Evolutionary conservation across 2,113 vertebrate species (phyloP), one percentile per base, ranked within the genome.

Genomic region (Ptilorrhoa leucosticta): DNA sequence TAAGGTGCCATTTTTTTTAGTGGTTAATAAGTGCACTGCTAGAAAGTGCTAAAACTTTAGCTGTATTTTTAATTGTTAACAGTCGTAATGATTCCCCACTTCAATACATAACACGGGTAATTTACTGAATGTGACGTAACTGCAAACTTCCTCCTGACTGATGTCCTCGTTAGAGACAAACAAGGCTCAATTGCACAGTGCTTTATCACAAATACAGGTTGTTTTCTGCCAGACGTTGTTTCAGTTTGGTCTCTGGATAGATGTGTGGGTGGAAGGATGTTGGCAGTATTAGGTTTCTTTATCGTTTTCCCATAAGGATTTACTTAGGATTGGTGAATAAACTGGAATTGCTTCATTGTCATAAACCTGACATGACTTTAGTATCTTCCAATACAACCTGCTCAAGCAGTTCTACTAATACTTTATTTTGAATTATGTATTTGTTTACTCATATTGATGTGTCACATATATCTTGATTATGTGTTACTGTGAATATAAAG

Each of bases 361-460:
- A 60, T 80, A 54, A 70, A 77, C 27, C 76, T 95, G 85, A 92
- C 23, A 8, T 39, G 53, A 63, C 87, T 79, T 9, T 26, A 86
- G 83, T 39, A 68, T 50, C 51, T 92, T 93, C 51, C n/a, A 76
- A 16, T 79, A 30, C 8, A 79, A 31, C 69, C 47, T 2, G 14
- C 86, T 87, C 66, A 84, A 64, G 35, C 47, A 77, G 28, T 47
- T 79, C 66, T 78, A 57, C n/a, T 96, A 93, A 87, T 95, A 87
- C 79, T 83, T 95, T 92, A 79, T 91, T 91, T 94, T 97, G 88
- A 98, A 91, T 97, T 96, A 94, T 93, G 61, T 71, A 64, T 96
- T 94, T 97, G 81, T 93, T 96, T 97, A 93, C 93, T 96, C 64
- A 63, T 88, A 60, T 75, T 47, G 69, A 65, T 87, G 68, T 90